Evolutionary conservation across 2,797 vertebrate species (phyloP), one percentile per base, ranked within the genome.

Genomic region (Megalops cyprinoides): DNA sequence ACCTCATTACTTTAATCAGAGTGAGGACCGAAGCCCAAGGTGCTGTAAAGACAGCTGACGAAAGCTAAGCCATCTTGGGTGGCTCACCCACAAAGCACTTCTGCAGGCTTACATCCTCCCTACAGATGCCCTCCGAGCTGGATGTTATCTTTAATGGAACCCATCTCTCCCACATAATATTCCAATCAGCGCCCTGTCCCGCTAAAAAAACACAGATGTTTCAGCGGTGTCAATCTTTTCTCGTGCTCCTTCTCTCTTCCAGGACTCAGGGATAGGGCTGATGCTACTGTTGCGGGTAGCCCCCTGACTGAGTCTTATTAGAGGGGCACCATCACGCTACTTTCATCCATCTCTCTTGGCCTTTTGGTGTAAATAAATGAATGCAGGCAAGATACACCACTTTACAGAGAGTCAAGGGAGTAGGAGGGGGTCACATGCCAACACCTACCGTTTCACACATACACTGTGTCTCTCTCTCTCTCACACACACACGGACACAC

Each of bases 1-100:
- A 25, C 80, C 82, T 82, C 76, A 83, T 86, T 85, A 75, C 49
- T 77, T 73, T 73, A 82, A 82, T 77, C 53, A 53, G 53, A 76
- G 51, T 2, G 7, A 12, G 31, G 25, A 12, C 31, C 7, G 44
- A 44, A 71, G 53, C n/a, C 18, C 53, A 12, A 74, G 46, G 55
- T 34, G 48, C 44, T 5, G 44, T 34, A n/a, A n/a, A n/a, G n/a
- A n/a, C n/a, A n/a, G n/a, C n/a, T n/a, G 48, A 25, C 49, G 55
- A 39, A 55, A 79, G 25, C 78, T 31, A 48, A 12, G 25, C n/a
- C 73, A 39, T 37, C 34, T 49, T 62, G 31, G 55, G 2, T 15
- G 7, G 31, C 10, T 28, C 44, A 55, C n/a, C 20, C n/a, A 46
- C 51, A 55, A 42, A 18, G 23, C 23, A 44, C 5, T 14, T 25